Evolutionary conservation across 2,888 invertebrate species (phyloP), one percentile per base, ranked within the genome.

Genomic region (Xanthia icteritia): DNA sequence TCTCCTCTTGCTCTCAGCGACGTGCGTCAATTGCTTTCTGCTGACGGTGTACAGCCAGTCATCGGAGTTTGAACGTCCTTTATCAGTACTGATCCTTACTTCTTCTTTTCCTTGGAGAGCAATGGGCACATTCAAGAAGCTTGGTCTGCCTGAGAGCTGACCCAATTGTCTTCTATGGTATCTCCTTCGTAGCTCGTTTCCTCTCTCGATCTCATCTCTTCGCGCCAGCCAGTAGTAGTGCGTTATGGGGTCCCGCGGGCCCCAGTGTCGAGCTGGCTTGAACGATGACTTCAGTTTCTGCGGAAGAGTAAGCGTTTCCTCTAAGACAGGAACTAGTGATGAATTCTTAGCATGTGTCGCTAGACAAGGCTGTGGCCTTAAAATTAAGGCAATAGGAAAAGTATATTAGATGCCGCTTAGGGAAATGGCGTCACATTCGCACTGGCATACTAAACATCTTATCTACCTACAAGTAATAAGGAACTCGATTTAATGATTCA

Each of bases 271-370:
- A 1, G 96, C 94, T 6, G 96, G 94, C 76, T 88, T 90, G 86
- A 96, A 95, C 20, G 96, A 94, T 45, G 94, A 92, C 82, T 92
- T 94, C 77, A 96, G 85, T 85, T 96, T 96, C 96, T 96, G 94
- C 77, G 89, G 90, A 89, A 84, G 42, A 82, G 63, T 23, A 72
- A 77, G 3, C 9, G 48, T 83, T 81, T 84, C 83, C 84, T 88
- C 77, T 80, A 81, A 84, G 79, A 77, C 84, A 84, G 82, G 82
- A 89, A 86, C 64, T 83, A 76, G 69, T 80, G 82, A 78, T 73
- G 45, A 73, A 86, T 89, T 89, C 84, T 84, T 77, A 69, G 68
- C 78, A 81, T 82, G 81, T 64, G 70, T 80, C 66, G 80, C 64
- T 82, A 82, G 68, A 65, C 91, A 89, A 92, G 91, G 92, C 71